phyloP scores from a whole-genome alignment of 2,113 vertebrate species.

The Nibea coibor region DNA sequence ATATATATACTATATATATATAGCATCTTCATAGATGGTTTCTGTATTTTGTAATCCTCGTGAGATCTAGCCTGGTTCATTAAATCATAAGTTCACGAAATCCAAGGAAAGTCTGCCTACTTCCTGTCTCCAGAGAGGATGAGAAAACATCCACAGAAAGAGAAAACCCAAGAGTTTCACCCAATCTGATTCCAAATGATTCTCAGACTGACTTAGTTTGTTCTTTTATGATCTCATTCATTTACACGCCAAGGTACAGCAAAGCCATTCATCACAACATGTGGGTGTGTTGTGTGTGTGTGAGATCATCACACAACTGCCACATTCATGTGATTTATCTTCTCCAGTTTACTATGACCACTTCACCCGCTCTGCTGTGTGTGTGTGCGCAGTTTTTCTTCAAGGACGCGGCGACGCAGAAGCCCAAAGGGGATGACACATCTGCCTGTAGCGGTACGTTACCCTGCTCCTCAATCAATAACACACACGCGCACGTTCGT shows the following conservation, averaged over 20 bases:
- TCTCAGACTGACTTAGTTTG: neutral
- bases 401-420: constrained; percentile 29
- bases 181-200: neutral
- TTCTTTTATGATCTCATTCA: neutral
- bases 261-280: neutral
- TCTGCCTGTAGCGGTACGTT: neutral
- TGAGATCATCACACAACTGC: neutral
- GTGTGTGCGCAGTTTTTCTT: neutral
- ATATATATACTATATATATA: neutral
- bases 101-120: too few relatives aligned
- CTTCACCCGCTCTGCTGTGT: neutral
- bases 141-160: neutral
- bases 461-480: constrained; percentile 6
- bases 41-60: neutral
- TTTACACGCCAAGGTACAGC: neutral
- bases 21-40: neutral
- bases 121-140: neutral
- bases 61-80: neutral
- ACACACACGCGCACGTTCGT: neutral
- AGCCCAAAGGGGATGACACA: neutral
- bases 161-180: neutral
- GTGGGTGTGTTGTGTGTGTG: neutral
- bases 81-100: neutral
- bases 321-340: constrained; percentile 32
- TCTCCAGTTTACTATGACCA: neutral